Base-by-base conservation (phyloP, 1,140 invertebrate genomes). In the Macrobrachium rosenbergii region DNA sequence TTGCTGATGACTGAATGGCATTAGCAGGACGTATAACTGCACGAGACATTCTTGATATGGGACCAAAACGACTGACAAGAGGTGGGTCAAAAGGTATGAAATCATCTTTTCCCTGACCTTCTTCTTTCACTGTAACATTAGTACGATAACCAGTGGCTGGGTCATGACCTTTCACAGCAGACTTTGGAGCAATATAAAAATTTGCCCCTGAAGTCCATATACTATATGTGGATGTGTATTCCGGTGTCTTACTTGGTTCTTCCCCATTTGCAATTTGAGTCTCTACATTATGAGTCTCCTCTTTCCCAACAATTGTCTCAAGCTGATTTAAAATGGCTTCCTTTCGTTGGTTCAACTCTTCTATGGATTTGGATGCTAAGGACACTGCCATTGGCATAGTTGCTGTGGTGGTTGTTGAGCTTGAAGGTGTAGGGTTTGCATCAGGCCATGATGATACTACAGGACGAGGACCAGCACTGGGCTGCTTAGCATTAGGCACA, bases 81-180 rank as follows among this genome's bases (percentile, higher is more conserved):
- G 95, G 94, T 21, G 94, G 93, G 90, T 96, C 95, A 91, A 96
- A 96, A 7, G 96, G 95, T 67, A 96, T 94, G 90, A 95, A 95
- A 90, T 95, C 94, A 90, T 95, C 95, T 80, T 95, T 94, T n/a
- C 72, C 76, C n/a, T 69, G 75, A 37, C 80, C 83, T 6, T 89
- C 75, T n/a, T 88, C 86, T 52, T 83, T 82, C 28, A 60, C 85
- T 14, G 83, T 79, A 60, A 76, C 58, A 72, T 81, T 82, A 28
- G 80, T 89, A 1, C 85, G 81, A 72, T 88, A 88, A 17, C 88
- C 79, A 16, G 80, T 88, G 63, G 85, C 76, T 67, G 88, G 87
- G 63, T 89, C 83, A 23, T 82, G 86, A 58, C 21, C 60, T 76
- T 88, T 87, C 58, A 76, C 88, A 69, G 76, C 72, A 52, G 64